Base-by-base conservation (phyloP, 2,888 invertebrate species). In the Calliphora vomitoria region DNA sequence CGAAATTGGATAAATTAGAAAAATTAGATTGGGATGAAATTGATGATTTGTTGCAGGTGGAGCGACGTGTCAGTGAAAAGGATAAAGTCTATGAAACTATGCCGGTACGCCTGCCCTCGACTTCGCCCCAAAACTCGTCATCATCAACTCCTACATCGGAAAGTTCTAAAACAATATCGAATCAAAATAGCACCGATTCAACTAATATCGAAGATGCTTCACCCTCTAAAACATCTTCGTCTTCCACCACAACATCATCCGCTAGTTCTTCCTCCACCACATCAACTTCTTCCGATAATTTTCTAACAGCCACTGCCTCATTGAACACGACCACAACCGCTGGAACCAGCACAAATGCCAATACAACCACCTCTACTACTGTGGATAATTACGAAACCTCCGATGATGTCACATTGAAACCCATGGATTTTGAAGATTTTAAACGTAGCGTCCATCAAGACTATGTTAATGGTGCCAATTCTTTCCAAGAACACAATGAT, bases 21-120 rank as follows among this genome's bases (percentile, higher is more conserved):
- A 95, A 95, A 83, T 93, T 95, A 90, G 95, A 96, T 90, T 96
- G 96, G 96, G 96, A 96, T 91, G 96, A 96, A 91, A 93, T 96
- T 55, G 96, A 96, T 91, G 96, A 96, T 89, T 92, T 96, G 47
- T 93, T 96, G 85, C 96, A 96, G 93, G 96, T 96, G 3, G 96
- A 96, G 91, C 94, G 96, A 55, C 95, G 95, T 90, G 93, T 95
- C 18, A 95, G 95, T 87, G 95, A 95, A 66, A 94, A 95, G 76
- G 95, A 95, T 66, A 96, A 96, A 91, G 92, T 95, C 44, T 96
- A 96, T 92, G 96, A 95, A 93, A 96, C 96, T 20, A 95, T 96
- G 96, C 96, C 96, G 0, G 90, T 91, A 0, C 93, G 93, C 83
- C 94, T 95, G 72, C 95, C 95, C 86, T 93, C 96, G 68, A 95